Conservation (phyloP, 2,888 invertebrate species). For the Parnassius glacialis region DNA sequence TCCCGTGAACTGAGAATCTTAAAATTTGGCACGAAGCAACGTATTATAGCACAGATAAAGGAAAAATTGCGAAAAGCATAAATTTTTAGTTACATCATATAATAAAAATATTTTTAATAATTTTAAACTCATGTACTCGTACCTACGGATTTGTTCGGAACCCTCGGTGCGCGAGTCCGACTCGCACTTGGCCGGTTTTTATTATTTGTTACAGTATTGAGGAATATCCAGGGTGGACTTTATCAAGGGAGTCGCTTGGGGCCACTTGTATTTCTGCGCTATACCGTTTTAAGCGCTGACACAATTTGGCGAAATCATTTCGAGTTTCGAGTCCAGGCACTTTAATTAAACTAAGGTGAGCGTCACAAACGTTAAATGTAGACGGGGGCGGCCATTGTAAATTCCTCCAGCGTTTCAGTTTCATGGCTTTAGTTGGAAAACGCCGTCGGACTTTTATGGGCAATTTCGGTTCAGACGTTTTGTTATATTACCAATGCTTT, state of each 20-base stretch:
- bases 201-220: no score
- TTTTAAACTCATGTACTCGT: no score
- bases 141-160: no score
- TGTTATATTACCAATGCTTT: slow-evolving; percentile 82
- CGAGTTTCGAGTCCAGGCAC: slow-evolving; percentile 47
- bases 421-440: slow-evolving; percentile 81
- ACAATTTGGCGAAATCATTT: slow-evolving; percentile 23
- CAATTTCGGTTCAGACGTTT: slow-evolving; percentile 81
- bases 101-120: no score
- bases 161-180: no score
- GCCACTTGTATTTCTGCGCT: background rate
- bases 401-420: slow-evolving; percentile 77
- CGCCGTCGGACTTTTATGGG: slow-evolving; percentile 80
- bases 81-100: no score
- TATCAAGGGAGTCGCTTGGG: slow-evolving; percentile 8
- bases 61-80: no score
- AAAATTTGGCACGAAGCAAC: no score
- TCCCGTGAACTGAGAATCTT: no score
- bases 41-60: no score
- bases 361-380: slow-evolving; percentile 76
- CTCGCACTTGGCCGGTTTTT: no score
- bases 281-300: slow-evolving; percentile 13
- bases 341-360: slow-evolving; percentile 78
- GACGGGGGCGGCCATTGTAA: slow-evolving; percentile 74
- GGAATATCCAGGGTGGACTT: background rate